A percentile compares a stretch with the other conserved stretches of the same genome.
These are phyloP conservation scores for Timandra comae DNA, from an alignment of 2,888 invertebrate species.

Conservation along the genomic window DNA sequence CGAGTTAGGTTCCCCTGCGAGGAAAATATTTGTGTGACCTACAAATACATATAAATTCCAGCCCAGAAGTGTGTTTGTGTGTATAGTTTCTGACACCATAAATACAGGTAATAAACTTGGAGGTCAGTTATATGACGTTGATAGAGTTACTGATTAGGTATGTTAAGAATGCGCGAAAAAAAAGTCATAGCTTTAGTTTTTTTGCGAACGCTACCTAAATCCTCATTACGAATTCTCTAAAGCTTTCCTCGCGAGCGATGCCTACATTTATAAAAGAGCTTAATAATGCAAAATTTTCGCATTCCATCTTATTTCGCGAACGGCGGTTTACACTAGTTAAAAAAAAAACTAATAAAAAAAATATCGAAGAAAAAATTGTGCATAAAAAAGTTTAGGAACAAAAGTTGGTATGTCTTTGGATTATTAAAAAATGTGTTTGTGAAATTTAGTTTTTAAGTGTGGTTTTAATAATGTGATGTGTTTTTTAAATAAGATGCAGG, in stretches of 20 bases:
- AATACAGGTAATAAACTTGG: too few relatives aligned
- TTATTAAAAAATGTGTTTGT: neutral
- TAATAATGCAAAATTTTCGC: conserved; percentile 44
- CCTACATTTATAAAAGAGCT: conserved; percentile 61
- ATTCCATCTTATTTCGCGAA: conserved; percentile 41
- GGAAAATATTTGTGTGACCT: too few relatives aligned
- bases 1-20: too few relatives aligned
- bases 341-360: neutral
- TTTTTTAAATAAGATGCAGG: too few relatives aligned
- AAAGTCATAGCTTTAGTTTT: conserved; percentile 13
- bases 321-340: neutral
- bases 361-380: neutral
- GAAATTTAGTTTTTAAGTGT: neutral
- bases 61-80: too few relatives aligned
- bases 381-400: neutral
- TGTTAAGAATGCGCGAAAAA: too few relatives aligned
- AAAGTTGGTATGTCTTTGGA: neutral
- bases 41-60: too few relatives aligned
- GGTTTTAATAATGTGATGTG: too few relatives aligned
- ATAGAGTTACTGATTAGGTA: too few relatives aligned
- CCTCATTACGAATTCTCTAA: conserved; percentile 53
- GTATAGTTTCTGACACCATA: too few relatives aligned
- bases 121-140: too few relatives aligned
- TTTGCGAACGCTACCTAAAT: conserved; percentile 45
- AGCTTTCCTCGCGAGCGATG: conserved; percentile 21